Evolutionary conservation across 2,888 invertebrate species (phyloP), one percentile per base, ranked within the genome.

Genomic region (Eueremaeus valkanovi): DNA sequence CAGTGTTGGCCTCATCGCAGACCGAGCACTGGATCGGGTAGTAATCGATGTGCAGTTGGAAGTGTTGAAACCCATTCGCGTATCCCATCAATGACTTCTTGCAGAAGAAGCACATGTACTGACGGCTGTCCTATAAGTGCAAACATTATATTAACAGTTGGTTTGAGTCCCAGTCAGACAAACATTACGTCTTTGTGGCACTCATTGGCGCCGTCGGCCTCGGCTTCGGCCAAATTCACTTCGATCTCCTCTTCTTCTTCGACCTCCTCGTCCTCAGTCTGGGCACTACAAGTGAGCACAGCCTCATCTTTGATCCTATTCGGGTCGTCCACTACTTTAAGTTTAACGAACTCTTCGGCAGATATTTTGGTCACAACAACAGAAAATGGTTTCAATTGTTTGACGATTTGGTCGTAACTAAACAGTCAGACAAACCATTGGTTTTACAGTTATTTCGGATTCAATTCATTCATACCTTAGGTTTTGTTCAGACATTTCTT

Each of bases 21-120:
- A 66, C 16, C 9, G 42, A 49, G 42, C 74, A 74, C 51, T 74
- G 42, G 33, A 45, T 45, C 8, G 74, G 74, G 40, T 33, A 74
- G 24, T 74, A 63, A 45, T 74, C 74, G 66, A 74, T 40, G n/a
- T 74, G 74, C 18, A 36, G 11, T 27, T 74, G 66, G n/a, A 42
- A 74, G 24, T 74, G 74, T 1, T 21, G 33, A 18, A 68, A 24
- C 1, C 68, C 74, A 2, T 63, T 18, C 8, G 8, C 1, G 21
- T 63, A 63, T 6, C 55, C 63, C 9, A 8, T 11, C 13, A 27
- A 13, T 31, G 5, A 2, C 33, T 63, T 29, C 18, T 63, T 63
- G 18, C 63, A 63, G 5, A 31, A 31, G 18, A 63, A 63, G 16
- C 63, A 63, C 33, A 27, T 21, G 21, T 31, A 31, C 18, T 33